Conservation (phyloP, 1,140 invertebrate species). For the Bemisia tabaci region DNA sequence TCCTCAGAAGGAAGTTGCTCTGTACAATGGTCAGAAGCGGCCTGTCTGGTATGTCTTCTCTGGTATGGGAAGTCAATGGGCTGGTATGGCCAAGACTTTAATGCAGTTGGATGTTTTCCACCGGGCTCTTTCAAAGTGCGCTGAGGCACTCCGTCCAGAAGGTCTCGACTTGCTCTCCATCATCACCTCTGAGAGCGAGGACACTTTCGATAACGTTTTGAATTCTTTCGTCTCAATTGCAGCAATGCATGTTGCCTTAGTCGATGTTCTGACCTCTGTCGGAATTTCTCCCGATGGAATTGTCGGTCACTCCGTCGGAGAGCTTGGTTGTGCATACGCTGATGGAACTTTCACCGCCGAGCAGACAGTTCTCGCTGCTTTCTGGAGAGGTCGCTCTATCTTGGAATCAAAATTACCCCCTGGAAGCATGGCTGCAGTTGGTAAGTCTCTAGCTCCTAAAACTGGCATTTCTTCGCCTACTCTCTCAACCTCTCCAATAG, state of each 20-base stretch:
- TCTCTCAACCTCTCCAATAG: no score
- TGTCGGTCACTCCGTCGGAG: conserved; percentile 89
- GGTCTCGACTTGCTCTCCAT: conserved; percentile 69
- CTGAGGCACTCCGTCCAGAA: conserved; percentile 56
- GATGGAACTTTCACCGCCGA: conserved; percentile 86
- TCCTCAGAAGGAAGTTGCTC: conserved; percentile 29
- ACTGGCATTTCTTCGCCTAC: no score
- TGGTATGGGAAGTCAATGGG: conserved; percentile 95
- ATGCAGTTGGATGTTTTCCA: conserved; percentile 68
- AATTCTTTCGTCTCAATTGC: conserved; percentile 88
- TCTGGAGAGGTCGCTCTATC: conserved; percentile 79
- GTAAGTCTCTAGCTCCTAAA: no score
- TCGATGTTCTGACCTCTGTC: conserved; percentile 64
- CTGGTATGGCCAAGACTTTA: conserved; percentile 77
- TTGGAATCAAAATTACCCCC: conserved; percentile 54
- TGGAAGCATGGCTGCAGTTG: conserved; percentile 36
- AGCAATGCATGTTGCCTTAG: conserved; percentile 84
- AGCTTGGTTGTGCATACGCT: conserved; percentile 91
- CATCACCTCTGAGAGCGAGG: conserved; percentile 56
- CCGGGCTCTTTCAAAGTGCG: conserved; percentile 57
- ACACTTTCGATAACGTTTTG: conserved; percentile 65
- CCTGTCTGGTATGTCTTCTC: conserved; percentile 91
- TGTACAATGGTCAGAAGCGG: conserved; percentile 36
- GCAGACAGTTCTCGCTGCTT: conserved; percentile 83
- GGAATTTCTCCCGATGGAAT: conserved; percentile 82